Conservation (phyloP, 2,888 invertebrate species). For the Pammene aurita region DNA sequence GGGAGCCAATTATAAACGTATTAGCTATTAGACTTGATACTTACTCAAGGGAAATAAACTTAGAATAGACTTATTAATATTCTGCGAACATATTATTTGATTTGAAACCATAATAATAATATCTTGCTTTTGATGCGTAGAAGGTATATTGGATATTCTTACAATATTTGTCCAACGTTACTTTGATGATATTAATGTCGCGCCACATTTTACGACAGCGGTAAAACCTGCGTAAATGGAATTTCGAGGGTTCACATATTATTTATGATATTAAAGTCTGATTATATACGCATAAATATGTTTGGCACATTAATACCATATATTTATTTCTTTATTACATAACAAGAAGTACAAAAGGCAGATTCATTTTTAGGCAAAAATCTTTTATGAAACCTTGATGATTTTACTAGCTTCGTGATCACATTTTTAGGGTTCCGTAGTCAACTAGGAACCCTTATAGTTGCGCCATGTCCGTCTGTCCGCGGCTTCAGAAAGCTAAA, state of each 20-base stretch:
- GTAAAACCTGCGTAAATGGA: background rate
- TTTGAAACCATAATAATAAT: slow-evolving; percentile 14
- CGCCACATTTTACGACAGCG: background rate
- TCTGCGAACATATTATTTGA: slow-evolving; percentile 14
- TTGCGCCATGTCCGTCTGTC: no score
- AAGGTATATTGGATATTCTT: background rate
- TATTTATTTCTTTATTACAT: no score
- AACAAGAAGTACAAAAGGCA: no score
- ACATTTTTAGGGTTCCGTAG: no score
- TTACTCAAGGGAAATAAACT: slow-evolving; percentile 7
- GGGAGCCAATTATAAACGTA: slow-evolving; percentile 13
- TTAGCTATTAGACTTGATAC: slow-evolving; percentile 1
- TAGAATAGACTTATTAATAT: slow-evolving; percentile 7
- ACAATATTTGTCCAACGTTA: slow-evolving; percentile 4
- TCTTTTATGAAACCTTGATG: no score
- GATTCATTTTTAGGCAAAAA: no score
- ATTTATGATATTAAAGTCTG: background rate
- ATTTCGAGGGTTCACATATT: background rate
- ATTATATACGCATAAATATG: no score
- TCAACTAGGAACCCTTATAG: no score
- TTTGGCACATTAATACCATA: no score
- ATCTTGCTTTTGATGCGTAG: background rate
- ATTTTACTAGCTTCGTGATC: no score
- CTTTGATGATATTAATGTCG: background rate
- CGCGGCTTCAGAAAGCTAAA: no score